Conservation (phyloP, 2,113 vertebrate genomes). For the Pantherophis guttatus region DNA sequence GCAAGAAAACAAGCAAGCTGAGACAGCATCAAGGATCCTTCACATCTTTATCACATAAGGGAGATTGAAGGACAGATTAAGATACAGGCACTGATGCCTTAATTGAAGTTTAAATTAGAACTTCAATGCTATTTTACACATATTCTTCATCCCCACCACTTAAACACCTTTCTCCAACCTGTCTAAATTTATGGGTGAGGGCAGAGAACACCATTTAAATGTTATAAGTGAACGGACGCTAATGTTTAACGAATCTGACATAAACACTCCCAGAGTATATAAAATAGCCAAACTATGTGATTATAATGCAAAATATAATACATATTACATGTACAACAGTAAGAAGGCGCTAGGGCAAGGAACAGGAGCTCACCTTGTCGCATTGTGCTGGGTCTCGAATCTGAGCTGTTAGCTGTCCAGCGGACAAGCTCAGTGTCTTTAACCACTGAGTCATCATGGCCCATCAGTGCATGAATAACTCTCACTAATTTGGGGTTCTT, state of each 20-base stretch:
- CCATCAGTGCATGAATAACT: too few relatives aligned
- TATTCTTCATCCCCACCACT: neutral
- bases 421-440: too few relatives aligned
- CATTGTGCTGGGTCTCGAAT: neutral
- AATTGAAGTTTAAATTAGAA: neutral
- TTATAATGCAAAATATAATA: neutral
- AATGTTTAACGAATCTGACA: neutral
- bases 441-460: too few relatives aligned
- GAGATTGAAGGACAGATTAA: neutral
- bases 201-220: neutral
- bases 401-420: too few relatives aligned
- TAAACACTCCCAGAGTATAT: neutral
- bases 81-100: neutral
- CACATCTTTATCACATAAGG: neutral
- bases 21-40: neutral
- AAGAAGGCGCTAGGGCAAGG: neutral
- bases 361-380: neutral
- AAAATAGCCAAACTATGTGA: neutral
- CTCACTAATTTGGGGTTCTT: too few relatives aligned
- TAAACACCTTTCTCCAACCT: neutral
- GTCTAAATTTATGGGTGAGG: neutral
- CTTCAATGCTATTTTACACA: neutral
- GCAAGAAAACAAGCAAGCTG: neutral
- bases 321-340: neutral
- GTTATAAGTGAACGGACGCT: neutral